phyloP scores from a whole-genome alignment of 2,888 invertebrate genomes.

The Ischnus inquisitorius region DNA sequence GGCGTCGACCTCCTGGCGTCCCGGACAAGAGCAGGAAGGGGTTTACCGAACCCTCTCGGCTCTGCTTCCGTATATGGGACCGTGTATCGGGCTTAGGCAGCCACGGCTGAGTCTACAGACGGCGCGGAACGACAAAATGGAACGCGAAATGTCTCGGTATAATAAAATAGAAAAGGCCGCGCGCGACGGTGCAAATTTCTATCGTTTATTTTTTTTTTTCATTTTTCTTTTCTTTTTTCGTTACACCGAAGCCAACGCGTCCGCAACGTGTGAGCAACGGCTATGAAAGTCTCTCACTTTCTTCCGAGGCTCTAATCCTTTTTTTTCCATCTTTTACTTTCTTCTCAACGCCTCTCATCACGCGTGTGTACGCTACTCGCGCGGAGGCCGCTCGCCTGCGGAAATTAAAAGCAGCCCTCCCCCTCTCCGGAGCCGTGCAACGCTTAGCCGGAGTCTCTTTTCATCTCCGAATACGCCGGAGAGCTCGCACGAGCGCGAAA shows the following conservation, averaged over 20 bases:
- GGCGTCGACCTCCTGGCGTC: constrained; percentile 74
- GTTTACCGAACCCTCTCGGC: constrained; percentile 67
- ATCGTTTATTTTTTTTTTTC: background rate
- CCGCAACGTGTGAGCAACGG: constrained; percentile 25
- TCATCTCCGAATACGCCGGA: constrained; percentile 8
- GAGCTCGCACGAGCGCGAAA: background rate
- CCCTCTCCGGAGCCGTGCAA: background rate
- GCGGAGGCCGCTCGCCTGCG: constrained; percentile 33
- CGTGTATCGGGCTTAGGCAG: constrained; percentile 16
- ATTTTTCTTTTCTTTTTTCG: constrained; percentile 14
- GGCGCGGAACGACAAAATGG: constrained; percentile 38
- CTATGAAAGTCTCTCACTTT: constrained; percentile 29
- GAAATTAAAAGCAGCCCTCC: constrained; percentile 57
- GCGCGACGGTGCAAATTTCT: background rate
- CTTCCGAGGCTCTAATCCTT: constrained; percentile 34
- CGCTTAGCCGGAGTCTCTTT: constrained; percentile 38
- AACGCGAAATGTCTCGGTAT: constrained; percentile 50
- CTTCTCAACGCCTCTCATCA: constrained; percentile 32
- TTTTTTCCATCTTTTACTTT: constrained; percentile 33
- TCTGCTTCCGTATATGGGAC: constrained; percentile 39
- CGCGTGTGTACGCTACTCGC: constrained; percentile 11
- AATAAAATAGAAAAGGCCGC: constrained; percentile 15
- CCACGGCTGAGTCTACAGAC: constrained; percentile 3
- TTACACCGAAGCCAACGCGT: constrained; percentile 5
- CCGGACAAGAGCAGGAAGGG: constrained; percentile 63